Conservation (phyloP, 2,888 invertebrate genomes). For the Diaperis boleti region DNA sequence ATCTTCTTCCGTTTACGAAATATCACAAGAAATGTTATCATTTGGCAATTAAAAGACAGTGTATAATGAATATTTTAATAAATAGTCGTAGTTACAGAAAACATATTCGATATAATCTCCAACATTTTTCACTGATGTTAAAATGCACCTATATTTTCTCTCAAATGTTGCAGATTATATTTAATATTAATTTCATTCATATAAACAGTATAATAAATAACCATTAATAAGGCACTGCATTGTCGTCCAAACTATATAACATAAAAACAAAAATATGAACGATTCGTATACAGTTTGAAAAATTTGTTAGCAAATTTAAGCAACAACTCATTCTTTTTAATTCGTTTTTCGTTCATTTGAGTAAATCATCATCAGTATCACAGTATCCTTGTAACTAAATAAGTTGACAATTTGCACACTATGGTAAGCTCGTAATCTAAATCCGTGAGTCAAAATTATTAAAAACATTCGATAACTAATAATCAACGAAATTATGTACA, state of each 20-base stretch:
- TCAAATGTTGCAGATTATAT: slow-evolving; percentile 40
- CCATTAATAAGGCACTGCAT: slow-evolving; percentile 46
- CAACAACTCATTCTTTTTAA: slow-evolving; percentile 27
- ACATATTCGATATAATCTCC: slow-evolving; percentile 7
- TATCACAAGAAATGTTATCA: no score
- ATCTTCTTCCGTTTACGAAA: no score
- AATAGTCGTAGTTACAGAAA: slow-evolving; percentile 24
- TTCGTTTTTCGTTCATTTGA: slow-evolving; percentile 35
- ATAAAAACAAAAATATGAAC: slow-evolving; percentile 45
- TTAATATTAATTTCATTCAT: slow-evolving; percentile 21
- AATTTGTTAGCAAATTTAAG: slow-evolving; percentile 21
- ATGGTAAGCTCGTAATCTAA: slow-evolving; percentile 27
- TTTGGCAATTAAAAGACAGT: neutral
- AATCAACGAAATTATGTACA: slow-evolving; percentile 53
- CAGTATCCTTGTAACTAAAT: slow-evolving; percentile 53
- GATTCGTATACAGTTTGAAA: slow-evolving; percentile 43
- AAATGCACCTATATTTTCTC: slow-evolving; percentile 58
- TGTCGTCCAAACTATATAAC: slow-evolving; percentile 42
- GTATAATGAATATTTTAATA: slow-evolving; percentile 11
- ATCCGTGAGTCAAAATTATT: slow-evolving; percentile 41
- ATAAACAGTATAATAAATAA: slow-evolving; percentile 39
- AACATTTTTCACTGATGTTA: slow-evolving; percentile 28
- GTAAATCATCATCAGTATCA: slow-evolving; percentile 54
- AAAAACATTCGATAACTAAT: slow-evolving; percentile 37
- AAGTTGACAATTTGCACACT: slow-evolving; percentile 53